Conservation (phyloP, 2,888 invertebrate genomes). For the Lycaena phlaeas region DNA sequence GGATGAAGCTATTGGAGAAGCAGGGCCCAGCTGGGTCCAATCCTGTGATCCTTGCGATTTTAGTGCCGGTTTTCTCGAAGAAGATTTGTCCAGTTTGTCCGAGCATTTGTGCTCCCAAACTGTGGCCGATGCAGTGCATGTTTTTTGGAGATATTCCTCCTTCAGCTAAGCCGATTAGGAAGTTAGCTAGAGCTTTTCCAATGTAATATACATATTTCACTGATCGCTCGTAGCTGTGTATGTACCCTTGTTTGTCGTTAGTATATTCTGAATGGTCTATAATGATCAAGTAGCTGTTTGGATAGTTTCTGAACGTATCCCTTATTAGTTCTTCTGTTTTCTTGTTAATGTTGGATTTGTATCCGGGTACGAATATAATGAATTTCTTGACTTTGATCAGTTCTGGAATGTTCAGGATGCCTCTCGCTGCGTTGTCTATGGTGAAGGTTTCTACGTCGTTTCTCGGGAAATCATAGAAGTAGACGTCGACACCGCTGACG, state of each 20-base stretch:
- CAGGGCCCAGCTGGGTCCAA: constrained; percentile 64
- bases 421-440: constrained; percentile 39
- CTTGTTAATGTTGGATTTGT: constrained; percentile 50
- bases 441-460: constrained; percentile 31
- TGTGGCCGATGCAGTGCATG: constrained; percentile 58
- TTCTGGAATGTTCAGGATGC: constrained; percentile 34
- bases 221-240: constrained; percentile 53
- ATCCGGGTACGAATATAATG: constrained; percentile 52
- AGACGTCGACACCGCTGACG: constrained; percentile 44
- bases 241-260: constrained; percentile 39
- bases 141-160: constrained; percentile 42
- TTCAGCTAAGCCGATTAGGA: constrained; percentile 33
- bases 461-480: constrained; percentile 46
- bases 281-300: constrained; percentile 56
- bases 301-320: constrained; percentile 41
- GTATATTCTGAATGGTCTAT: constrained; percentile 58
- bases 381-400: constrained; percentile 42
- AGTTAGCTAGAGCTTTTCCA: constrained; percentile 44
- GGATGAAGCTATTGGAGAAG: constrained; percentile 43
- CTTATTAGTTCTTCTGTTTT: constrained; percentile 44
- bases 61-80: constrained; percentile 33
- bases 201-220: constrained; percentile 53
- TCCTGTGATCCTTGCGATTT: constrained; percentile 47
- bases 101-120: constrained; percentile 54
- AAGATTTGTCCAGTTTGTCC: constrained; percentile 46